These are phyloP conservation scores for Phyllotreta striolata DNA, from an alignment of 2,888 invertebrate genomes.

Conservation along the genomic window DNA sequence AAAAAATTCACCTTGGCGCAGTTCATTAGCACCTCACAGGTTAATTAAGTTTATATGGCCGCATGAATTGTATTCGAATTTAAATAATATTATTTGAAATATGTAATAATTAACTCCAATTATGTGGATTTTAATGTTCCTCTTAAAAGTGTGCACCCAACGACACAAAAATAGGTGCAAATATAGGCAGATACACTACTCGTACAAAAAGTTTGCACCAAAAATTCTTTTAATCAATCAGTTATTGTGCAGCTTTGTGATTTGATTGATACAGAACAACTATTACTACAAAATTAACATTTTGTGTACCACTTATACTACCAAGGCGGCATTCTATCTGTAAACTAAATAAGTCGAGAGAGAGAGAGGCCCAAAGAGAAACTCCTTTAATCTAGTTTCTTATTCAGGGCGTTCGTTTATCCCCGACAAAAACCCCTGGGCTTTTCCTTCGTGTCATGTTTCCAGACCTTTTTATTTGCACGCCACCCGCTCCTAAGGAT, in stretches of 20 bases:
- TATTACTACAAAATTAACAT: no score
- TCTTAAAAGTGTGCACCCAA: no score
- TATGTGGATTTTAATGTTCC: no score
- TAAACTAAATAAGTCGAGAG: conserved; percentile 27
- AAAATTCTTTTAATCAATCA: no score
- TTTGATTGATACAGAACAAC: no score
- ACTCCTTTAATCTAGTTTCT: conserved; percentile 39
- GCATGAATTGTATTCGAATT: background rate
- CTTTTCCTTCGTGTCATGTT: conserved; percentile 43
- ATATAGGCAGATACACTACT: no score
- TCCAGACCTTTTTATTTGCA: conserved; percentile 43
- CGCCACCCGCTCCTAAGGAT: conserved; percentile 37
- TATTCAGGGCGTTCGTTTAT: conserved; percentile 41
- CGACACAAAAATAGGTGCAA: no score
- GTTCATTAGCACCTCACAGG: conserved; percentile 6
- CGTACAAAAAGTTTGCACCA: no score
- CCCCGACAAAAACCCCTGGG: conserved; percentile 39
- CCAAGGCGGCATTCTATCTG: conserved; percentile 8
- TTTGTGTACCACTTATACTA: conserved; percentile 8
- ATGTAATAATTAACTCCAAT: no score
- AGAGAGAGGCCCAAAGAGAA: conserved; percentile 15
- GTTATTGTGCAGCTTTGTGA: no score
- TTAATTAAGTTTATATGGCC: background rate
- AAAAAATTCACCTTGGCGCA: conserved; percentile 4
- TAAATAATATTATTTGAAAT: conserved; percentile 1